Evolutionary conservation across 2,113 vertebrate genomes (phyloP).

Genomic region (Ginglymostoma cirratum): DNA sequence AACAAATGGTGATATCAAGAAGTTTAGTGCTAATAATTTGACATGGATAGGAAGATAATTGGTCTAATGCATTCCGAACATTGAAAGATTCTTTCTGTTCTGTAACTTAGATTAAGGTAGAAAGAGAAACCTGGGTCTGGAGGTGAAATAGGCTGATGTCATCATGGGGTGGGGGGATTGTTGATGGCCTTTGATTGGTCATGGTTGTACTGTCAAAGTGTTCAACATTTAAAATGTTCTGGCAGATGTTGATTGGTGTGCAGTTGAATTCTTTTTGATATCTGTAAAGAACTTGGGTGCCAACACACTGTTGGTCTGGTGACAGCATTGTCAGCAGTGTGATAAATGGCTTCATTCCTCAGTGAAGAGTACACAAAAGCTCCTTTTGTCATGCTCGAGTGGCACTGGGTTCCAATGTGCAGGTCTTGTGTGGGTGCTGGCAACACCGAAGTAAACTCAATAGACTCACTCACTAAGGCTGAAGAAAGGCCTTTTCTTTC

Average conservation of each 20-base stretch:
- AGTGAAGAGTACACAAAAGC: not conserved
- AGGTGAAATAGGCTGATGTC: not conserved
- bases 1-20: not conserved
- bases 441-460: not conserved
- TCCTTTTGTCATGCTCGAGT: not conserved
- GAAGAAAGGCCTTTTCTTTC: not conserved
- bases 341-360: not conserved
- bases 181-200: no score
- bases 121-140: not conserved
- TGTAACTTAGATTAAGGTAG: not conserved
- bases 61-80: not conserved
- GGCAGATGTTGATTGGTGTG: not conserved
- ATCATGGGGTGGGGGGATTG: not conserved
- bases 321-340: not conserved
- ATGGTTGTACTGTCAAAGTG: not conserved
- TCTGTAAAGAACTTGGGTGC: not conserved
- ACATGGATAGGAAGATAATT: not conserved
- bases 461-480: not conserved
- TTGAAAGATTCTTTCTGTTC: not conserved
- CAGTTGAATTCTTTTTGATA: not conserved
- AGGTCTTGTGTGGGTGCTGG: not conserved
- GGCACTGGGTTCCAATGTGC: not conserved
- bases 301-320: not conserved
- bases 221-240: not conserved
- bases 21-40: not conserved